Base-by-base conservation (phyloP, 2,888 invertebrate species). In the Priocnemis perturbator region DNA sequence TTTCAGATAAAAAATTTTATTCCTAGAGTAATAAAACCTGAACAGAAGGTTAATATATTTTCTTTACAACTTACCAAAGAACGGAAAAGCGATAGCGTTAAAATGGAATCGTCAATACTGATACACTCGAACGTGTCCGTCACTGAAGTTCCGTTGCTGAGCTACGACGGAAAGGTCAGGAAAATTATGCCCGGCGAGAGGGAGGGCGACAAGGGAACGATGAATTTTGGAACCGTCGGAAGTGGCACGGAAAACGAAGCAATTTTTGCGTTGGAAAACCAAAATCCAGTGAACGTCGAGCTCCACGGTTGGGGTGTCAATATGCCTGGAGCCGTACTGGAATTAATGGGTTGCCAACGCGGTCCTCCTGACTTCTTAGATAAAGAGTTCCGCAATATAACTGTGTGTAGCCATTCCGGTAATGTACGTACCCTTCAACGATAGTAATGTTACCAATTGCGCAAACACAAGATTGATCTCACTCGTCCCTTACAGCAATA, bases 61-160 rank as follows among this genome's bases (percentile, higher is more conserved):
- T 90, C 90, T 75, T 88, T 94, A 71, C 90, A 90, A 80, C 89
- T 92, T 79, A 92, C 91, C 81, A 90, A 90, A 70, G 91, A 90
- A 79, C 87, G 89, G 61, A 86, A 89, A 73, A 89, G 87, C 71
- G 90, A 91, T 80, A 85, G 85, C 69, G 88, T 93, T 69, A 92
- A 92, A 82, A 89, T 94, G 69, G 92, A 92, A 81, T 92, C 94
- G 14, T 90, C 91, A 76, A 91, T 95, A 77, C 90, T 92, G 52
- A 89, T 96, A 60, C 91, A 93, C 85, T 95, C 95, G 20, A 96
- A 96, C 88, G 91, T 95, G 67, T 95, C 95, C 30, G 91, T 92
- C 48, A 92, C 95, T 78, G 90, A 91, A 77, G 91, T 95, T 73
- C 95, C 95, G 44, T 89, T 96, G 71, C 87, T 93, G 60, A 93